Evolutionary conservation across 2,113 vertebrate species (phyloP).

Genomic region (Panurus biarmicus): DNA sequence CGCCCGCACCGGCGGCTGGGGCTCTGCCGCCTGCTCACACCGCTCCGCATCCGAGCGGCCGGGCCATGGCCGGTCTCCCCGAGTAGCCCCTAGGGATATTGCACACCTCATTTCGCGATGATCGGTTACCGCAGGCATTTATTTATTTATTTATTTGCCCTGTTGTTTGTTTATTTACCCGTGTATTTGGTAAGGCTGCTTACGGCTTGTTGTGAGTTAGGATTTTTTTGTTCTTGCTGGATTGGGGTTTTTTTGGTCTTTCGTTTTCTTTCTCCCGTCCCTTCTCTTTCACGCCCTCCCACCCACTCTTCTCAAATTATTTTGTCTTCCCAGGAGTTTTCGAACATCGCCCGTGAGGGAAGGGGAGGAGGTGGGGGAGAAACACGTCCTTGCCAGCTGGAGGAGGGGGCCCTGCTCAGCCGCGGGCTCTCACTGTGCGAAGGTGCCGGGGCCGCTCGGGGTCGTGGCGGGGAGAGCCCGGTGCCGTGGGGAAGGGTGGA

Average conservation of each 20-base stretch:
- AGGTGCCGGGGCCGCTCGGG: not conserved
- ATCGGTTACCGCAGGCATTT: not conserved
- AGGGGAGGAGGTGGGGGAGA: not conserved
- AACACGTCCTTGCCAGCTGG: not conserved
- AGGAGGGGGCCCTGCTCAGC: not conserved
- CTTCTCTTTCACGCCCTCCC: not conserved
- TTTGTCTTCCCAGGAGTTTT: not conserved
- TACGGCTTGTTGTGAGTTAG: not conserved
- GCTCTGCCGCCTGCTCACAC: not conserved
- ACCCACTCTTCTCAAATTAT: not conserved
- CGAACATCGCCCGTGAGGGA: not conserved
- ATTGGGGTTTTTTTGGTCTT: not conserved
- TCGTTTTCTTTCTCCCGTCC: not conserved
- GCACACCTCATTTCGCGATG: not conserved
- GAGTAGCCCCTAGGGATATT: not conserved
- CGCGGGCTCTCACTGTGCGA: not conserved
- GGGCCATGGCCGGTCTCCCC: not conserved
- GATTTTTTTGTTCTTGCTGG: not conserved
- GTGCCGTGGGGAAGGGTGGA: not conserved
- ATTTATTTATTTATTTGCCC: not conserved
- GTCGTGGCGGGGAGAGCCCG: not conserved
- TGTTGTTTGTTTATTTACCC: not conserved
- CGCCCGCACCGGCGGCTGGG: not conserved
- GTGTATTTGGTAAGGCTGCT: not conserved
- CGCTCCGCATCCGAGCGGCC: not conserved